Evolutionary conservation across 2,113 vertebrate species (phyloP), one percentile per base, ranked within the genome.

Genomic region (Haliaeetus leucogaster): DNA sequence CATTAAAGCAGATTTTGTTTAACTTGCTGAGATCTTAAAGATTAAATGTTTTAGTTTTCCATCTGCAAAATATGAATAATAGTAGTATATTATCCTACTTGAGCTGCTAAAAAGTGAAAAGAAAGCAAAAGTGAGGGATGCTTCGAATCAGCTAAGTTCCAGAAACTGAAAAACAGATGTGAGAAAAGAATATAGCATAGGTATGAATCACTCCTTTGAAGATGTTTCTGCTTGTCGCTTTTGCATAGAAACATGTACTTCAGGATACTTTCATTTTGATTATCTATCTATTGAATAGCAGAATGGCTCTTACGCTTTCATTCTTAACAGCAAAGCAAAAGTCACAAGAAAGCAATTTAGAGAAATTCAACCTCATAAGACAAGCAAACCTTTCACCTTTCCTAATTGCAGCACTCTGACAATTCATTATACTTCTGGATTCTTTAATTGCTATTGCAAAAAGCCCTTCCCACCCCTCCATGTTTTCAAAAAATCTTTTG

Each of bases 401-500:
- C 71, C n/a, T 91, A 81, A 86, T 68, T 79, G 67, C 84, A 81
- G 5, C 27, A 48, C 38, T 76, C 47, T 74, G 19, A 38, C n/a
- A 56, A 77, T 47, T 61, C 10, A 13, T 73, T 82, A 32, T 84
- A 55, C n/a, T 72, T 81, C 38, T 42, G 26, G 25, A 34, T 62
- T 42, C 36, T 72, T 84, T 52, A 58, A 40, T 22, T 50, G 13
- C 4, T 76, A 6, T 50, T 74, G 45, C 29, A 82, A 88, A 67
- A 94, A 90, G 17, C 13, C 9, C 22, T 61, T 77, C 34, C 36
- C 3, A 16, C 5, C 5, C 7, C 11, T 34, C 26, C 4, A 6
- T 72, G 43, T 83, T 66, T 91, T 42, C 62, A 80, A 55, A 96
- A 90, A 3, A 50, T 93, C 86, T 93, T 94, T 95, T 95, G 52